Evolutionary conservation across 2,888 invertebrate genomes (phyloP).

Genomic region (Salticus scenicus): DNA sequence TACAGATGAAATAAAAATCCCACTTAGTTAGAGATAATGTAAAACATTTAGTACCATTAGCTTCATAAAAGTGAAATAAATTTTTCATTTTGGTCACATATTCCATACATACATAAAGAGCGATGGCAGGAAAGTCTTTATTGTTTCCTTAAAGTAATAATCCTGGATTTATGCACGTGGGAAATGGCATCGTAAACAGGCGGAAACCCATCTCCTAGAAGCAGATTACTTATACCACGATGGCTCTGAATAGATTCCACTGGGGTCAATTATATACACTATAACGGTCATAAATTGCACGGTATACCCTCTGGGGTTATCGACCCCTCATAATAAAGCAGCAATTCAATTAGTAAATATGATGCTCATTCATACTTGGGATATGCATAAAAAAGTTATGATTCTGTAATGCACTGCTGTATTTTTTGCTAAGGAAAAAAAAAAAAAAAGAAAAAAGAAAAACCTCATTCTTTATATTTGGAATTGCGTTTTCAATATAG

Average conservation of each 20-base stretch:
- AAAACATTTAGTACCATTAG: no score
- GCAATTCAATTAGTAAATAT: conserved; percentile 8
- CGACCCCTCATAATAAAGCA: not conserved
- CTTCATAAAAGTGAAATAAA: no score
- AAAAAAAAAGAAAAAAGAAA: no score
- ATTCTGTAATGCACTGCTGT: no score
- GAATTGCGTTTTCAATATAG: no score
- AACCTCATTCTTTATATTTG: no score
- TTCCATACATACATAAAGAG: no score
- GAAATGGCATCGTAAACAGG: not conserved
- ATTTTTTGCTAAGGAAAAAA: no score
- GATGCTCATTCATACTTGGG: not conserved
- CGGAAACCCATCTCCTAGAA: not conserved
- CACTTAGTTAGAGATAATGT: no score
- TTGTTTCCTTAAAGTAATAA: conserved; percentile 6
- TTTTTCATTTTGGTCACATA: no score
- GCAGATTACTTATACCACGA: conserved; percentile 2
- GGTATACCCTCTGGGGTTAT: conserved; percentile 1
- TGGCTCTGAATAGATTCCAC: not conserved
- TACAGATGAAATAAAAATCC: no score
- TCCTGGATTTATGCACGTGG: not conserved
- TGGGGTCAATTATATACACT: conserved; percentile 5
- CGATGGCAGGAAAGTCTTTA: not conserved
- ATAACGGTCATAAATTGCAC: conserved; percentile 1
- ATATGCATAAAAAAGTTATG: no score